Evolutionary conservation across 1,140 invertebrate species (phyloP).

Genomic region (Diorhabda elongata): DNA sequence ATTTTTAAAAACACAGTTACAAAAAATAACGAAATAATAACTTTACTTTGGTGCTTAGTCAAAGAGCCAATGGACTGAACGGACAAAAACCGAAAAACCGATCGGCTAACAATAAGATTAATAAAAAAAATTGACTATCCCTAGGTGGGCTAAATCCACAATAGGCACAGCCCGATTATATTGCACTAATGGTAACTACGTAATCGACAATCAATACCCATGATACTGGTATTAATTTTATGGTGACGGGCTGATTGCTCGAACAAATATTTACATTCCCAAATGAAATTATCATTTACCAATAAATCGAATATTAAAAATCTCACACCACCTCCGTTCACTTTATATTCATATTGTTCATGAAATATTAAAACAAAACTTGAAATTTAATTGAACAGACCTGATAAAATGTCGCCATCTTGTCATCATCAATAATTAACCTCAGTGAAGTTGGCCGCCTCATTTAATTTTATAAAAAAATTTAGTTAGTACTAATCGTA

Average conservation of each 20-base stretch:
- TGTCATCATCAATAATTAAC: too few relatives aligned
- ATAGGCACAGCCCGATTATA: conserved; percentile 41
- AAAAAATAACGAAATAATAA: conserved; percentile 41
- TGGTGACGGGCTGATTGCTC: conserved; percentile 9
- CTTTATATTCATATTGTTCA: too few relatives aligned
- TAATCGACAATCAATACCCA: conserved; percentile 20
- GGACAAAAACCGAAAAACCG: conserved; percentile 41
- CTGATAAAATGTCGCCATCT: too few relatives aligned
- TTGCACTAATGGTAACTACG: conserved; percentile 49
- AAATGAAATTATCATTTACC: too few relatives aligned
- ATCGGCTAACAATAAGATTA: conserved; percentile 43
- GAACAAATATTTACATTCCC: background rate
- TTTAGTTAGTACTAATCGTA: too few relatives aligned
- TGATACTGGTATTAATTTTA: conserved; percentile 7
- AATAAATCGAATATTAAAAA: too few relatives aligned
- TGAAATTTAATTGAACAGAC: too few relatives aligned
- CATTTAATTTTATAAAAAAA: too few relatives aligned
- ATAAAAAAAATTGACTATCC: conserved; percentile 46
- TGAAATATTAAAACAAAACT: too few relatives aligned
- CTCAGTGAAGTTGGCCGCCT: too few relatives aligned
- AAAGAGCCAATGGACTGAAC: conserved; percentile 41
- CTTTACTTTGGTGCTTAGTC: conserved; percentile 47
- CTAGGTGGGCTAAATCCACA: conserved; percentile 38
- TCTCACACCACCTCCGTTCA: too few relatives aligned
- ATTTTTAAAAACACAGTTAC: conserved; percentile 42